Conservation (phyloP, 2,113 vertebrate species). For the Leucosticte australis region DNA sequence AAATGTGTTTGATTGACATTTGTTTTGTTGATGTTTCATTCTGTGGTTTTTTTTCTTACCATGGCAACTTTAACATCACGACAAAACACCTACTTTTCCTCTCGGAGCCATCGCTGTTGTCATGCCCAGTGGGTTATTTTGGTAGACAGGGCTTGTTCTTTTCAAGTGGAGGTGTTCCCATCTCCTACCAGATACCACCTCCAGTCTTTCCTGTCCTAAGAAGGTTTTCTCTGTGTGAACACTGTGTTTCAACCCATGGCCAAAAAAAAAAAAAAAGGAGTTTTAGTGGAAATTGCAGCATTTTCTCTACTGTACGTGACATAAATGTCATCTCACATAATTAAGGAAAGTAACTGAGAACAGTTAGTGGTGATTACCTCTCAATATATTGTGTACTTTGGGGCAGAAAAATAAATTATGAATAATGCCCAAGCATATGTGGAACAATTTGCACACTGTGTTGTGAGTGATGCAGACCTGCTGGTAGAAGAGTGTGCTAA, state of each 20-base stretch:
- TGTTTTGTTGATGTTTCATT: conserved; percentile 59
- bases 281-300: conserved; percentile 20
- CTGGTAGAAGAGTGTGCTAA: conserved; percentile 45
- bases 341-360: conserved; percentile 53
- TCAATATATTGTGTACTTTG: conserved; percentile 65
- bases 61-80: conserved; percentile 58
- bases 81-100: conserved; percentile 54
- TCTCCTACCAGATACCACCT: conserved; percentile 54
- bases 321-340: conserved; percentile 52
- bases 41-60: conserved; percentile 2
- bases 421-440: conserved; percentile 51
- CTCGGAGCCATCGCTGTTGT: conserved; percentile 24
- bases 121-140: conserved; percentile 49
- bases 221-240: conserved; percentile 1
- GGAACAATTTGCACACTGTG: conserved; percentile 47
- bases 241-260: background rate
- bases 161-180: conserved; percentile 54
- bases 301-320: conserved; percentile 49
- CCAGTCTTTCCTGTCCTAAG: conserved; percentile 35
- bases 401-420: conserved; percentile 68
- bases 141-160: conserved; percentile 49
- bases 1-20: background rate
- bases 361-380: conserved; percentile 64
- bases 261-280: background rate
- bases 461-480: conserved; percentile 49